Percentiles rank a stretch among this genome's conserved stretches.
Conservation (phyloP, 2,797 vertebrate genomes). For the Limosa lapponica region DNA sequence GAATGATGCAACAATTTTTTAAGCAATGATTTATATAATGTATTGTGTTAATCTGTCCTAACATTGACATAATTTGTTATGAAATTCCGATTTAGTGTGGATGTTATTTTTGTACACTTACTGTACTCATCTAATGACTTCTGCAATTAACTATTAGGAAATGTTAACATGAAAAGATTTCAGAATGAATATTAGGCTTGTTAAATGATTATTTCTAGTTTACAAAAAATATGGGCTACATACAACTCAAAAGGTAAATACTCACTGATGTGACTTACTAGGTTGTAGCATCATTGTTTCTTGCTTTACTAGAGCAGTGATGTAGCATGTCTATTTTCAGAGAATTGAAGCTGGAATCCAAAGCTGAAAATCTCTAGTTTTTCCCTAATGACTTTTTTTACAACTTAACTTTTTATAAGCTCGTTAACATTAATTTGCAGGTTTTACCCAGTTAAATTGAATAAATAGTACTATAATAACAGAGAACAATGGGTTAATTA, state of each 20-base stretch:
- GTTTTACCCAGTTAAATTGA: neutral
- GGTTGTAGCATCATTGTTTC: neutral
- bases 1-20: conserved; percentile 24
- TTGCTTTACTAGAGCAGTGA: neutral
- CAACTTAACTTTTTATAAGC: neutral
- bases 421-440: neutral
- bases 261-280: neutral
- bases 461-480: neutral
- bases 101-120: conserved; percentile 62
- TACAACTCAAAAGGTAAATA: neutral
- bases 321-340: neutral
- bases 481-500: neutral
- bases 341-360: neutral
- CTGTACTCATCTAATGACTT: conserved; percentile 60
- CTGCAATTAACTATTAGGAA: conserved; percentile 58
- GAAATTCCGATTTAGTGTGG: conserved; percentile 58
- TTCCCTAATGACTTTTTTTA: neutral
- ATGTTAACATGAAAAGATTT: conserved; percentile 55
- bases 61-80: conserved; percentile 41
- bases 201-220: conserved; percentile 45
- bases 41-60: conserved; percentile 49
- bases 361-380: neutral
- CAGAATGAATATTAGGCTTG: conserved; percentile 35
- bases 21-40: conserved; percentile 54
- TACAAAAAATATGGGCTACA: conserved; percentile 19